Base-by-base conservation (phyloP, 2,888 invertebrate genomes). In the Matsumyia berberina region DNA sequence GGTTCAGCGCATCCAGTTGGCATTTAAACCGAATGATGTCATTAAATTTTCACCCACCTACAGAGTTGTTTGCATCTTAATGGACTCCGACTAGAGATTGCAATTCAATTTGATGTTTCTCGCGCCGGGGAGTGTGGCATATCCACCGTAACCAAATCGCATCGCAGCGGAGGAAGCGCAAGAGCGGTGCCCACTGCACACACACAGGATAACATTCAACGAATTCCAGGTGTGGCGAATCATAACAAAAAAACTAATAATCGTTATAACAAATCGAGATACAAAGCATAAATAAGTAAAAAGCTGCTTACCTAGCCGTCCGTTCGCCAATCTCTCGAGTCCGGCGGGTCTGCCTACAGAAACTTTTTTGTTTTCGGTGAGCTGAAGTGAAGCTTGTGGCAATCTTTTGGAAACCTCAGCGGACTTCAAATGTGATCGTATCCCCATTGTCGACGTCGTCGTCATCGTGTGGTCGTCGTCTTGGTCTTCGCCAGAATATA, bases 141-240 rank as follows among this genome's bases (percentile, higher is more conserved):
- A 42, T 24, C 15, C 8, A n/a, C 12, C 51, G 7, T 29, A 31
- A 62, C 39, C 60, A 15, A 19, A 33, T 6, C 51, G n/a, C 49
- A 31, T 62, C 8, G 7, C 11, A 19, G 46, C 3, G 19, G 35
- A 64, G 9, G 35, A 33, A 62, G 24, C 35, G 33, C n/a, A 3
- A 49, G 33, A 6, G 31, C 0, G 46, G 15, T 12, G 33, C 44
- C 33, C 15, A n/a, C 17, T n/a, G 7, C 24, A 42, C 17, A 33
- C 31, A 6, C 12, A 51, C 35, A n/a, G 53, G 49, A 67, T 57
- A 51, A 69, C 58, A 81, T 64, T 72, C 72, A 55, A 29, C 39
- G 44, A 74, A 85, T 85, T 80, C 74, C 80, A 85, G 85, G 85
- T 85, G 85, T 80, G 85, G 80, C 72, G 70, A 79, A 74, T 80